Evolutionary conservation across 2,888 invertebrate species (phyloP).

Genomic region (Latrodectus hesperus): DNA sequence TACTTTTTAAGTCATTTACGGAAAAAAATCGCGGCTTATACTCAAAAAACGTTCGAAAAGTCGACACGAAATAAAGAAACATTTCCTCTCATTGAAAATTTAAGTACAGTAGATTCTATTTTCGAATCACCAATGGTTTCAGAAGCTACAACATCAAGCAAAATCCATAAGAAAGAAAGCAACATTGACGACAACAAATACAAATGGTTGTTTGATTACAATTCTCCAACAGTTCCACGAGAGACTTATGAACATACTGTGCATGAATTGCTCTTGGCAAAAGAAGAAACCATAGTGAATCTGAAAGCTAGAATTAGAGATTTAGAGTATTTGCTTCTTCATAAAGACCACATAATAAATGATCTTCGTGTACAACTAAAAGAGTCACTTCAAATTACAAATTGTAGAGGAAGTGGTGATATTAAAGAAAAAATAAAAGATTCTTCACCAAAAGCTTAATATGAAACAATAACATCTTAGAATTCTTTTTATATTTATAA

Average conservation of each 20-base stretch:
- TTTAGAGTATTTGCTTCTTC: slow-evolving; percentile 36
- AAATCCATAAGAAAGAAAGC: background rate
- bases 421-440: no score
- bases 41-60: background rate
- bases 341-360: slow-evolving; percentile 28
- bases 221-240: slow-evolving; percentile 14
- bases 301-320: slow-evolving; percentile 36
- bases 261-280: slow-evolving; percentile 25
- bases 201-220: background rate
- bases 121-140: background rate
- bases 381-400: background rate
- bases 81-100: background rate
- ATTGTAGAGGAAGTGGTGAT: background rate
- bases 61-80: slow-evolving; percentile 20
- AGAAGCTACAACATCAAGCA: background rate
- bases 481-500: no score
- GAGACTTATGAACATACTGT: slow-evolving; percentile 35
- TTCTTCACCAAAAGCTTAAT: no score
- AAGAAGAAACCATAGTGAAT: slow-evolving; percentile 38
- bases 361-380: background rate
- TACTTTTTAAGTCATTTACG: slow-evolving; percentile 34
- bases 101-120: background rate
- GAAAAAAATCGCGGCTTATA: slow-evolving; percentile 18
- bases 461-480: no score
- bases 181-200: background rate